Evolutionary conservation across 2,113 vertebrate species (phyloP), one percentile per base, ranked within the genome.

Genomic region (Parotia lawesii): DNA sequence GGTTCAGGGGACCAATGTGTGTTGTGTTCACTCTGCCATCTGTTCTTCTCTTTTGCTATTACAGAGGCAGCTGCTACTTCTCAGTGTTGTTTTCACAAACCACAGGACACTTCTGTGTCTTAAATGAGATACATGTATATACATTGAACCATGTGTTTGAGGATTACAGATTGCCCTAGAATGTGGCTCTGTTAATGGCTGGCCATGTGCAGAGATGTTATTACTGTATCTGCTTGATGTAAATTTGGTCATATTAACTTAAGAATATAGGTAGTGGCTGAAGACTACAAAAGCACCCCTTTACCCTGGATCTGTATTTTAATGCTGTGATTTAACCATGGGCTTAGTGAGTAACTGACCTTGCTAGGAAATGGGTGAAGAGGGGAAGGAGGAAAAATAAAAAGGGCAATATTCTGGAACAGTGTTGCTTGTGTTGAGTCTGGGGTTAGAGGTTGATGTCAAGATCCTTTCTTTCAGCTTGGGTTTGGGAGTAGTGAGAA

Each of bases 111-210:
- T 66, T 88, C 8, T 57, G 6, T 62, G 17, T 65, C 56, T 53
- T 57, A 38, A 91, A 57, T 9, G 9, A 70, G 54, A 8, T 45
- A 11, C 0, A 0, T 0, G 2, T 18, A 0, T 35, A 4, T 35
- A 4, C 29, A 5, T 54, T 67, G 60, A 74, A 27, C 27, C 0
- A 0, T 15, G 13, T 72, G 24, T 67, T 35, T 0, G 3, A 57
- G 48, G 25, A 7, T 74, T 71, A 24, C 7, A 47, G 15, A 5
- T 45, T 54, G 18, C 28, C 35, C 17, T 31, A 33, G 37, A 29
- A 19, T 20, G 7, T 27, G 67, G 21, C 25, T 23, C 0, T 28
- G 24, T 48, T 90, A 35, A 35, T 51, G 50, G 20, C 38, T 64
- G 70, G n/a, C 12, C 1, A 0, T 27, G 15, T 42, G 54, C 28